Conservation (phyloP, 2,797 vertebrate species). For the Molossus molossus region DNA sequence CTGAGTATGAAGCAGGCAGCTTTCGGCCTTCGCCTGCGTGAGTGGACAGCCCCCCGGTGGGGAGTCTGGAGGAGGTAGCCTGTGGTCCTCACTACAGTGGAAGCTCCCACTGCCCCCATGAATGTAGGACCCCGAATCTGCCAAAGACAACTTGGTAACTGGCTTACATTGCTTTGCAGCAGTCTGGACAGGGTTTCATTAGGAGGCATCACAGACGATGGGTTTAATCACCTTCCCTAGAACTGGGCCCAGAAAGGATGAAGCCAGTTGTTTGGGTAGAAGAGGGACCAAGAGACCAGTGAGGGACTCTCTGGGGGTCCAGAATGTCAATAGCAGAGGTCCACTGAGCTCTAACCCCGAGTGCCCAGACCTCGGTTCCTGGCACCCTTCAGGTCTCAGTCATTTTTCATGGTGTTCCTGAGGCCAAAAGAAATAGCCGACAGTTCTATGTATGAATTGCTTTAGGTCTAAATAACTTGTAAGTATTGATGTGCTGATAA, state of each 20-base stretch:
- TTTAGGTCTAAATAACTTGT: background rate
- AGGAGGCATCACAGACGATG: background rate
- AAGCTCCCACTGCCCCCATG: background rate
- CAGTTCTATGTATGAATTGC: background rate
- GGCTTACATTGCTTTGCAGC: background rate
- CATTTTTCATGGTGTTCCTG: background rate
- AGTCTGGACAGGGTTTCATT: background rate
- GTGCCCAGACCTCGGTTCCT: fast-evolving
- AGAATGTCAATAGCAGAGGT: background rate
- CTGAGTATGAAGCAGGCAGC: background rate
- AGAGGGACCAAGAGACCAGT: background rate
- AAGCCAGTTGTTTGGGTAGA: background rate
- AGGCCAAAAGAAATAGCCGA: background rate
- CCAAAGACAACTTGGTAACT: background rate
- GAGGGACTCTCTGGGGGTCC: background rate
- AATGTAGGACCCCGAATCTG: background rate
- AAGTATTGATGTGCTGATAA: background rate
- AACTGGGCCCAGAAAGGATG: background rate
- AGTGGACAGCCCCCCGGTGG: background rate
- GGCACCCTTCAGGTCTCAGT: background rate
- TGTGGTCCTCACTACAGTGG: background rate
- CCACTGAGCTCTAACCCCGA: background rate
- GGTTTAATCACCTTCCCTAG: background rate
- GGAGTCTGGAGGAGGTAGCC: background rate
- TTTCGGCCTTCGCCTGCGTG: background rate